Evolutionary conservation across 64 coral and sea anemone species (phyloP), one percentile per base, ranked within the genome.

Genomic region (Orbicella faveolata): DNA sequence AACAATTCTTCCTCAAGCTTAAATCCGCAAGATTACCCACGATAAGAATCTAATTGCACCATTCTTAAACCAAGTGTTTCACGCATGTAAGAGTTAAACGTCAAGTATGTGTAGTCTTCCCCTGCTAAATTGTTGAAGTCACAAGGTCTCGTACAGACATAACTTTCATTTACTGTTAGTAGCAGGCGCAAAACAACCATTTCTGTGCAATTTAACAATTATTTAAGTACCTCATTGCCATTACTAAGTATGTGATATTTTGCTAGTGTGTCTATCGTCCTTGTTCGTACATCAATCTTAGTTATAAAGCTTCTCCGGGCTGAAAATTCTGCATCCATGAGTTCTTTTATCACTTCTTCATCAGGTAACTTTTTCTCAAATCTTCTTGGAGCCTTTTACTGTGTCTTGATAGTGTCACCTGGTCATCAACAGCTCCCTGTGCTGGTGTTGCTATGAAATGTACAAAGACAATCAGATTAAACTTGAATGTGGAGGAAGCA

Each of bases 1-100:
- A 78, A 4, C 76, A 78, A 23, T 78, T 78, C 76, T n/a, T 78
- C 41, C 76, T 78, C 76, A 78, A 78, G 76, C 76, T 78, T 48
- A 78, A 78, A 78, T 78, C 21, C 76, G 55, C 23, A 78, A 55
- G 76, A 78, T 48, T 48, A 59, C 6, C 55, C 76, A 78, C 16
- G 25, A 25, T 78, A 16, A 74, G n/a, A 55, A 53, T 78, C 76
- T 78, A 55, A 78, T 36, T 78, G 41, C 76, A 78, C 17, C 3
- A 39, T 78, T 78, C 76, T 52, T 9, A 78, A 52, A 21, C 76
- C 39, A 78, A 78, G 76, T 9, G 2, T 4, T 78, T 78, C 76
- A 78, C 52, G 76, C 76, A 78, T 78, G 21, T 44, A 78, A 78
- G 76, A 59, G 76, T 78, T 78, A 23, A 78, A 78, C 21, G n/a